Percentiles rank a stretch among this genome's conserved stretches.
Evolutionary conservation across 1,140 invertebrate genomes (phyloP).

Genomic region (Dufourea novaeangliae): DNA sequence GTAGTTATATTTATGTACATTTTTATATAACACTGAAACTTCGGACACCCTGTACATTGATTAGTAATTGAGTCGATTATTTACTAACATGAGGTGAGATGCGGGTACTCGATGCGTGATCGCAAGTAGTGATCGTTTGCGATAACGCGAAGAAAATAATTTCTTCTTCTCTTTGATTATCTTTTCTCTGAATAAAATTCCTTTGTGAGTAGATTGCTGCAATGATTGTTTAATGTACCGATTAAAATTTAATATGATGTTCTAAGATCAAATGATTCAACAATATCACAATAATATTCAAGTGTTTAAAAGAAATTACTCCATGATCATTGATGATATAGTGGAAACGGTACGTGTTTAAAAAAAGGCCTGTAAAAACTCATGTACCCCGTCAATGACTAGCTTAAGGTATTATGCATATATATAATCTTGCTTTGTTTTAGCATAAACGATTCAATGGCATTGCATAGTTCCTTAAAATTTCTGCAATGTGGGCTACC

Average conservation of each 20-base stretch:
- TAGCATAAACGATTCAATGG: slow-evolving; percentile 42
- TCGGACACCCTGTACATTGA: neutral
- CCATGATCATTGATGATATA: neutral
- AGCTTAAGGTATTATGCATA: slow-evolving; percentile 77
- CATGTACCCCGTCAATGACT: slow-evolving; percentile 73
- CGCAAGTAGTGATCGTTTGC: neutral
- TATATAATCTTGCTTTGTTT: slow-evolving; percentile 61
- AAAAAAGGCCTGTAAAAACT: slow-evolving; percentile 66
- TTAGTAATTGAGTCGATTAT: slow-evolving; percentile 11
- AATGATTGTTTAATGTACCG: neutral
- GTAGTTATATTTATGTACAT: neutral
- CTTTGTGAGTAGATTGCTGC: neutral
- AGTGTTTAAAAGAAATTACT: neutral
- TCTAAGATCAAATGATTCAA: neutral
- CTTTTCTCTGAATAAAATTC: neutral
- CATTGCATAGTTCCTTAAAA: slow-evolving; percentile 43
- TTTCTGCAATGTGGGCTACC: slow-evolving; percentile 11
- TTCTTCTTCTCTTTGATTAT: neutral
- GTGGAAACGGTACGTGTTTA: slow-evolving; percentile 23
- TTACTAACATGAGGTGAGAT: slow-evolving; percentile 2
- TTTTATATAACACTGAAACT: neutral
- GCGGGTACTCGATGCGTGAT: neutral
- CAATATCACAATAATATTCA: slow-evolving; percentile 5
- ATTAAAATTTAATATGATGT: slow-evolving; percentile 8
- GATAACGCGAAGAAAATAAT: neutral